phyloP scores from a whole-genome alignment of 2,888 invertebrate genomes.

The Orthosia cruda region DNA sequence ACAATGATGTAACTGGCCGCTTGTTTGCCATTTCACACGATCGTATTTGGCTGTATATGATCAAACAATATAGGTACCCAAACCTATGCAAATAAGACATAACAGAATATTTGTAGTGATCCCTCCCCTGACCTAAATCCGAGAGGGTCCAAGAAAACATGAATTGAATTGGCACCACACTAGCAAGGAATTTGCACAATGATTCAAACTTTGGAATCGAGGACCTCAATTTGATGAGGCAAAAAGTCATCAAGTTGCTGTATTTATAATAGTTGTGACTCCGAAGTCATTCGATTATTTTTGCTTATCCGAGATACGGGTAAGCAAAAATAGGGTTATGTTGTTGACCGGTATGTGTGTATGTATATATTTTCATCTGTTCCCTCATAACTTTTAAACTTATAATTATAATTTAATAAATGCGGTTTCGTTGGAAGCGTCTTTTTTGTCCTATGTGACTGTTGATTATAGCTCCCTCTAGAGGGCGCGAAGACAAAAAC shows the following conservation, averaged over 20 bases:
- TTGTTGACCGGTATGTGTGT: too few relatives aligned
- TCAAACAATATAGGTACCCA: slow-evolving; percentile 21
- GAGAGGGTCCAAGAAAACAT: slow-evolving; percentile 38
- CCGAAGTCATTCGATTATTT: too few relatives aligned
- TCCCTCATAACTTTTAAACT: too few relatives aligned
- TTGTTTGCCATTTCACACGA: slow-evolving; percentile 47
- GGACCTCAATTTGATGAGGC: not conserved
- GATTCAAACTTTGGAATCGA: not conserved
- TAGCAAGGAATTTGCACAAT: slow-evolving; percentile 12
- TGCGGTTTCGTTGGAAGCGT: too few relatives aligned
- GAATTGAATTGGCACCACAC: slow-evolving; percentile 37
- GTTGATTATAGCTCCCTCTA: too few relatives aligned
- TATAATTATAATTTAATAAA: too few relatives aligned
- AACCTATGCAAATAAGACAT: slow-evolving; percentile 54
- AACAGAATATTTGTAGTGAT: slow-evolving; percentile 32
- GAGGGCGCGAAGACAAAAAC: too few relatives aligned
- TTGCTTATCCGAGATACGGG: too few relatives aligned
- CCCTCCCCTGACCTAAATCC: slow-evolving; percentile 36
- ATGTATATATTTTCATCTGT: too few relatives aligned
- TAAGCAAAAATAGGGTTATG: too few relatives aligned
- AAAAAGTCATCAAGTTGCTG: not conserved
- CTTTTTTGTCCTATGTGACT: too few relatives aligned
- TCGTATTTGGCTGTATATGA: slow-evolving; percentile 15
- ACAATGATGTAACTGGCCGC: slow-evolving; percentile 8
- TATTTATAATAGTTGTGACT: not conserved